A percentile compares a stretch with the other conserved stretches of the same genome.
phyloP scores from a whole-genome alignment of 2,113 vertebrate species.

The Uria lomvia region DNA sequence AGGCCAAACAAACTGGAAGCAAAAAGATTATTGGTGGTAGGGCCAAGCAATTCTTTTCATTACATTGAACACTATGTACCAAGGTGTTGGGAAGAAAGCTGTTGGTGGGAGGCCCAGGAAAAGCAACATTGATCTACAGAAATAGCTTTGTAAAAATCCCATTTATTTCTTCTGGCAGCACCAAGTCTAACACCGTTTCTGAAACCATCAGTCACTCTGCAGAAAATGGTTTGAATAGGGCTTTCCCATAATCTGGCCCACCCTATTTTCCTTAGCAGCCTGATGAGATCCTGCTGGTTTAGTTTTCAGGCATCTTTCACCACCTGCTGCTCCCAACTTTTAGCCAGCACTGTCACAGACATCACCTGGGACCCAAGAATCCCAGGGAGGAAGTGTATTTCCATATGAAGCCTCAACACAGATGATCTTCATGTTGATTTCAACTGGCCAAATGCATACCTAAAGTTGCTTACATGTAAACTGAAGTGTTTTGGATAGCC shows the following conservation, averaged over 20 bases:
- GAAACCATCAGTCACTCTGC: neutral
- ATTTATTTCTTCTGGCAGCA: neutral
- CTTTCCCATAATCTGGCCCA: neutral
- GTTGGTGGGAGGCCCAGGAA: neutral
- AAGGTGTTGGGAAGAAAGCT: neutral
- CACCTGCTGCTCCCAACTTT: neutral
- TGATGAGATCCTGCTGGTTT: neutral
- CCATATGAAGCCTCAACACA: neutral
- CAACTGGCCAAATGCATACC: neutral
- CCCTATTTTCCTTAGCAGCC: neutral
- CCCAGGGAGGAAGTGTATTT: neutral
- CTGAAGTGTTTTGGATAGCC: neutral
- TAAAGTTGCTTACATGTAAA: neutral
- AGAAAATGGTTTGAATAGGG: neutral
- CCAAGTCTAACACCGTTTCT: neutral
- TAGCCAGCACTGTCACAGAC: neutral
- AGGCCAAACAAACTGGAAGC: neutral
- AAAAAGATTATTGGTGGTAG: neutral
- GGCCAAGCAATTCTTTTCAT: neutral
- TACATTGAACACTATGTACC: neutral
- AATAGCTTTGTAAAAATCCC: neutral
- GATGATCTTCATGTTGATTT: neutral
- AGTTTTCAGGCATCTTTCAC: neutral
- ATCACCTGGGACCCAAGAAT: neutral
- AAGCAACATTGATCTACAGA: neutral